Base-by-base conservation (phyloP, 2,113 vertebrate species). In the Nansenia antarctica region DNA sequence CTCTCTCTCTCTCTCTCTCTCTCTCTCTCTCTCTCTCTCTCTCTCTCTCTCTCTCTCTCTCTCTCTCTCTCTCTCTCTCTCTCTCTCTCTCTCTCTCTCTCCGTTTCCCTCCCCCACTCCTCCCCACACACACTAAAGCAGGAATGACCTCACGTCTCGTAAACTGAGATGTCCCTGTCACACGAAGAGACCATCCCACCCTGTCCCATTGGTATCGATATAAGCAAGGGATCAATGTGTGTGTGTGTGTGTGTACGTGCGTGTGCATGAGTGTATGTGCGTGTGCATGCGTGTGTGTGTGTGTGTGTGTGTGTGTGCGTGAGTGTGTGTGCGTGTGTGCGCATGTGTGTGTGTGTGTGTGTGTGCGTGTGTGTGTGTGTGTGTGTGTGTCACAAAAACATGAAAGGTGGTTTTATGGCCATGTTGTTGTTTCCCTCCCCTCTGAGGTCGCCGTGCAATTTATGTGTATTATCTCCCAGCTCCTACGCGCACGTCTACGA, bases 361-460 rank as follows among this genome's bases (percentile, higher is more conserved):
- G 11, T 32, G 9, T 49, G 53, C n/a, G 52, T 6, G n/a, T 26
- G 18, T 53, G 37, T 22, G 60, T 59, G 11, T 32, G 9, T 49
- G 53, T n/a, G 52, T 6, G n/a, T 26, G 18, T 53, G 37, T 22
- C 31, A 65, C 58, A 59, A 76, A 64, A 73, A 63, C n/a, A 65
- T 11, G 8, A 65, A 35, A 42, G 20, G 53, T 69, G 20, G 68
- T 78, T 82, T 81, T 79, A 80, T 67, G 45, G 65, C 70, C 63
- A 42, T 70, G 63, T 39, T 65, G 37, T 70, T 77, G 70, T 70
- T 62, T 31, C 52, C 24, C 26, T 70, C 39, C 68, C 69, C 45
- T 22, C 31, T 35, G 30, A 69, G 64, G 79, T 61, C 84, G 82
- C 82, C 76, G 73, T 85, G 80, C 52, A 66, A 67, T 84, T 85